Evolutionary conservation across 2,888 invertebrate genomes (phyloP), one percentile per base, ranked within the genome.

Genomic region (Tetanocera ferruginea): DNA sequence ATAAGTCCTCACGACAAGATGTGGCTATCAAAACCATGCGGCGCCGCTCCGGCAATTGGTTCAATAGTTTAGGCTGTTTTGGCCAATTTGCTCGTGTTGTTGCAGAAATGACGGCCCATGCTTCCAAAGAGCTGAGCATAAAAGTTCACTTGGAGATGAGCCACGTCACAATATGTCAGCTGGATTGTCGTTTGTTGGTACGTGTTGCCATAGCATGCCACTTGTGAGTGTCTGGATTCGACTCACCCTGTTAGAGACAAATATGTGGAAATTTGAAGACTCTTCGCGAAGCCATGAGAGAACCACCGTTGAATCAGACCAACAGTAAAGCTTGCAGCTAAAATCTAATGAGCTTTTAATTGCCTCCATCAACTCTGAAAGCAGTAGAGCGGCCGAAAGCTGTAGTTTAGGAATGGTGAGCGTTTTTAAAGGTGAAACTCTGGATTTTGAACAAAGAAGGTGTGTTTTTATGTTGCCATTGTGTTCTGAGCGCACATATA

Each of bases 31-130:
- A 31, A 23, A 28, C 51, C 6, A 55, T 9, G 8, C 17, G 25
- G n/a, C 70, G 70, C 31, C 14, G 37, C 60, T 62, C 60, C 57
- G 76, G 51, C 2, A 51, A 25, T 37, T 70, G 11, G 19, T n/a
- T 57, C 55, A 51, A 43, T 67, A 6, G 17, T 23, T 64, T 49
- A 23, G 60, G 49, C 11, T 55, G 57, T 64, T 49, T 31, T 31
- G 76, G 75, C 87, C 83, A 90, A 80, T 79, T 79, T 77, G 70
- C 23, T 76, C 66, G 28, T 23, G 57, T 60, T 73, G 43, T 3
- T 52, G 11, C 34, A 78, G 71, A 67, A 79, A 80, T 51, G 14
- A 3, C 5, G 78, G 77, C 51, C 74, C 76, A 28, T 74, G 28
- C 11, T 77, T 37, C 79, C 78, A 78, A 19, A 14, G 23, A 8